These are phyloP conservation scores for Cyprinella venusta DNA, from an alignment of 2,797 vertebrate species.

Conservation along the genomic window DNA sequence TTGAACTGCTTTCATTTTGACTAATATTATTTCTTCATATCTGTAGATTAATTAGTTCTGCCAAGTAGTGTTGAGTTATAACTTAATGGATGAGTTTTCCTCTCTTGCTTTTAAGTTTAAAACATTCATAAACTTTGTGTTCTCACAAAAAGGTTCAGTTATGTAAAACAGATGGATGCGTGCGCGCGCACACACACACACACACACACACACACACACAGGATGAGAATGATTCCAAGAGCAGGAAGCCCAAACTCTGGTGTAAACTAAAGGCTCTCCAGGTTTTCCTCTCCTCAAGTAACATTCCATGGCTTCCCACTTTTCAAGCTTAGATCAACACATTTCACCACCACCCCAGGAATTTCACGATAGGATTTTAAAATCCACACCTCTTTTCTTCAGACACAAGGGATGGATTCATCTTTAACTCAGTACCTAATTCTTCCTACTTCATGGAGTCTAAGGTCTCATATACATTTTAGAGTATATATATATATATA, in stretches of 20 bases:
- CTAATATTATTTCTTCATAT: conserved; percentile 15
- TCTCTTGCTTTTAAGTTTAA: neutral
- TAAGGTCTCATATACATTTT: neutral
- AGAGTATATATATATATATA: too few species aligned
- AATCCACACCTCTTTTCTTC: conserved; percentile 71
- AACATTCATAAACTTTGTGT: conserved; percentile 11
- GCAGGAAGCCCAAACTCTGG: conserved; percentile 1
- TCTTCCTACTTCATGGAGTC: conserved; percentile 10
- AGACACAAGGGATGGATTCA: conserved; percentile 74
- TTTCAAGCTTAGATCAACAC: conserved; percentile 48
- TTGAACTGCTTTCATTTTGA: neutral
- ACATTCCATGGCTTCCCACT: conserved; percentile 22
- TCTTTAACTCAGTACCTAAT: conserved; percentile 63
- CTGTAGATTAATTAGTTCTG: neutral
- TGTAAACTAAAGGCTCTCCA: neutral
- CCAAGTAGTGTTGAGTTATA: neutral
- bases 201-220: neutral
- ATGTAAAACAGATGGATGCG: conserved; percentile 26
- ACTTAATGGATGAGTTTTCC: neutral
- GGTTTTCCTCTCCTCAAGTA: conserved; percentile 1
- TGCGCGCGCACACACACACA: conserved; percentile 4
- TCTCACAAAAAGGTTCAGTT: neutral
- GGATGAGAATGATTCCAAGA: neutral
- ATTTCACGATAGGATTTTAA: conserved; percentile 72
- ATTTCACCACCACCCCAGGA: conserved; percentile 56